Evolutionary conservation across 2,113 vertebrate genomes (phyloP).

Genomic region (Galbula dea): DNA sequence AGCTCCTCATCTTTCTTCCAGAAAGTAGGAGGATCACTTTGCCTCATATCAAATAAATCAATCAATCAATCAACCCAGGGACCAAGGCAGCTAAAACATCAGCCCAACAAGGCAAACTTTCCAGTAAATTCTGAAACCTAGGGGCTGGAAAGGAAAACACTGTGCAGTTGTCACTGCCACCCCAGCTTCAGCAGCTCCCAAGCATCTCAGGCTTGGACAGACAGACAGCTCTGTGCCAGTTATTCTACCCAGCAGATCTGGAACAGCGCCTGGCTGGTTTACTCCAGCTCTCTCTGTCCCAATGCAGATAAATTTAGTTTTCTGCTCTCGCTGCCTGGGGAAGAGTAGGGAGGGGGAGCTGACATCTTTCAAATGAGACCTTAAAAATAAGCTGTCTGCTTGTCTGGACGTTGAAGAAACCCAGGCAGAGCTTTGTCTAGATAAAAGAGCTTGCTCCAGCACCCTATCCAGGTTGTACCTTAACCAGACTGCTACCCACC

Average conservation of each 20-base stretch:
- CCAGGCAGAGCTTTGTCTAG: not conserved
- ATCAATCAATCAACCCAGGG: not conserved
- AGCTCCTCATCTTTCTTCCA: not conserved
- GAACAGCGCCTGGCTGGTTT: slow-evolving; percentile 5
- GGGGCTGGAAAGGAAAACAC: not conserved
- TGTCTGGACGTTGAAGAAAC: not conserved
- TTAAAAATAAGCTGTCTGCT: slow-evolving; percentile 53
- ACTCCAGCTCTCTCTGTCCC: slow-evolving; percentile 38
- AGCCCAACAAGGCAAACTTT: not conserved
- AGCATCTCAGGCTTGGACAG: not conserved
- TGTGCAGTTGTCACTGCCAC: not conserved
- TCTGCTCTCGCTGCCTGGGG: slow-evolving; percentile 42
- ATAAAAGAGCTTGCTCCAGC: not conserved
- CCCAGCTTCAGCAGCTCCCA: not conserved
- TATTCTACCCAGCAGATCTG: not conserved
- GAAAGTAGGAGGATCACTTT: not conserved
- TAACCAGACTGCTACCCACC: not conserved
- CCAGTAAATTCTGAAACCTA: not conserved
- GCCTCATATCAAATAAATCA: not conserved
- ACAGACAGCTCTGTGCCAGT: not conserved
- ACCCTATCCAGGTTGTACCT: not conserved
- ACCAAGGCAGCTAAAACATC: not conserved
- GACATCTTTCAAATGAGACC: slow-evolving; percentile 61
- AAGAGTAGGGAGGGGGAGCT: slow-evolving; percentile 49
- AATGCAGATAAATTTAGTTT: slow-evolving; percentile 58